phyloP scores from a whole-genome alignment of 2,113 vertebrate genomes.

The Heterotis niloticus region DNA sequence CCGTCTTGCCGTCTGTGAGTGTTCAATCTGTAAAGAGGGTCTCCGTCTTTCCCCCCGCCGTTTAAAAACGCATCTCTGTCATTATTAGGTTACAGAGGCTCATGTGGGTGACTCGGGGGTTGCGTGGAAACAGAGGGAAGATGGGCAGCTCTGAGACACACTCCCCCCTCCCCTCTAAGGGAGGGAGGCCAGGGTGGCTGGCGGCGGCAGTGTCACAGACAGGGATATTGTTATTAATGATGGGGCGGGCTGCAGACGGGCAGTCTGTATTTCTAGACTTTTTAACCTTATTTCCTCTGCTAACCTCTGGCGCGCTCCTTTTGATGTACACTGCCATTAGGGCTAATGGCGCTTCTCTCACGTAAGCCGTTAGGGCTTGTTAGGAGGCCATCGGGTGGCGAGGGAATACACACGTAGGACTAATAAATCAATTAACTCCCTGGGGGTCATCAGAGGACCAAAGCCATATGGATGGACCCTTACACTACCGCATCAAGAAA shows the following conservation, averaged over 20 bases:
- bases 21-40: not conserved
- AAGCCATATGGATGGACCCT: slow-evolving; percentile 54
- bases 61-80: slow-evolving; percentile 17
- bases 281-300: slow-evolving; percentile 47
- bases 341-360: slow-evolving; percentile 76
- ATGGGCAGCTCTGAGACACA: slow-evolving; percentile 22
- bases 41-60: not conserved
- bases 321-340: slow-evolving; percentile 67
- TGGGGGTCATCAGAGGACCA: slow-evolving; percentile 61
- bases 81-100: slow-evolving; percentile 49
- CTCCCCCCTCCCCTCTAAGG: slow-evolving; percentile 51
- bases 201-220: slow-evolving; percentile 64
- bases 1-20: not conserved
- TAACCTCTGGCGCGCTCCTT: slow-evolving; percentile 66
- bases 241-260: slow-evolving; percentile 57
- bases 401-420: slow-evolving; percentile 71
- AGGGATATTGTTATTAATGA: slow-evolving; percentile 67
- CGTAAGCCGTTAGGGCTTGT: slow-evolving; percentile 78
- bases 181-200: slow-evolving; percentile 49
- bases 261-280: slow-evolving; percentile 62
- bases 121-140: slow-evolving; percentile 29
- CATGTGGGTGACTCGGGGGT: not conserved
- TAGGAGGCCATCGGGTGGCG: slow-evolving; percentile 73
- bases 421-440: slow-evolving; percentile 73
- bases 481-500: slow-evolving; percentile 31